phyloP scores from a whole-genome alignment of 2,888 invertebrate genomes.

The Proisotoma minuta region DNA sequence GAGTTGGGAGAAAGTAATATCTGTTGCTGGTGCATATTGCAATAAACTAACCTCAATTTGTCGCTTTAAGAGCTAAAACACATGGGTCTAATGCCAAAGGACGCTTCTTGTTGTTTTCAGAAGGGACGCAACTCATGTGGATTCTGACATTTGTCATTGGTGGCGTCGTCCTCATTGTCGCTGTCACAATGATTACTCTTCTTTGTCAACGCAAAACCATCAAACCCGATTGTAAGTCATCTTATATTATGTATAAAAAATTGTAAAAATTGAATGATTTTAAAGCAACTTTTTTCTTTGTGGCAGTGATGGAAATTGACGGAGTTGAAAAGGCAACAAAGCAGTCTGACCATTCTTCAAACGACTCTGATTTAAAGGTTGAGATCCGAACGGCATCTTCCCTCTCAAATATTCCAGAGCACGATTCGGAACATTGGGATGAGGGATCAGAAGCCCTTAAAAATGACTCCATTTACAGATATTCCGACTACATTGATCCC shows the following conservation, averaged over 20 bases:
- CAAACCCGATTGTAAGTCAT: slow-evolving; percentile 52
- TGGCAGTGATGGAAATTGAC: slow-evolving; percentile 52
- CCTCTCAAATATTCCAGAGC: slow-evolving; percentile 47
- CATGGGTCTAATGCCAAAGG: no score
- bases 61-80: no score
- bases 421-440: slow-evolving; percentile 48
- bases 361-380: slow-evolving; percentile 85
- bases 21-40: background rate
- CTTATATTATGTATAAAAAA: background rate
- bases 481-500: slow-evolving; percentile 70
- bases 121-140: slow-evolving; percentile 70
- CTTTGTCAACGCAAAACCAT: slow-evolving; percentile 68
- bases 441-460: slow-evolving; percentile 52
- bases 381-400: slow-evolving; percentile 66
- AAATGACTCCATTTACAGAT: slow-evolving; percentile 50
- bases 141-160: slow-evolving; percentile 80
- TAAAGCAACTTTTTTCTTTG: slow-evolving; percentile 23
- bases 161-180: slow-evolving; percentile 78
- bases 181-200: slow-evolving; percentile 76
- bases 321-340: slow-evolving; percentile 55
- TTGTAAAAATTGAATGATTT: slow-evolving; percentile 11
- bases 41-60: no score
- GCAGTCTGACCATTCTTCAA: slow-evolving; percentile 75
- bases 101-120: slow-evolving; percentile 52
- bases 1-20: background rate